phyloP scores from a whole-genome alignment of 2,888 invertebrate genomes.

The Sphaeridia pumilis region DNA sequence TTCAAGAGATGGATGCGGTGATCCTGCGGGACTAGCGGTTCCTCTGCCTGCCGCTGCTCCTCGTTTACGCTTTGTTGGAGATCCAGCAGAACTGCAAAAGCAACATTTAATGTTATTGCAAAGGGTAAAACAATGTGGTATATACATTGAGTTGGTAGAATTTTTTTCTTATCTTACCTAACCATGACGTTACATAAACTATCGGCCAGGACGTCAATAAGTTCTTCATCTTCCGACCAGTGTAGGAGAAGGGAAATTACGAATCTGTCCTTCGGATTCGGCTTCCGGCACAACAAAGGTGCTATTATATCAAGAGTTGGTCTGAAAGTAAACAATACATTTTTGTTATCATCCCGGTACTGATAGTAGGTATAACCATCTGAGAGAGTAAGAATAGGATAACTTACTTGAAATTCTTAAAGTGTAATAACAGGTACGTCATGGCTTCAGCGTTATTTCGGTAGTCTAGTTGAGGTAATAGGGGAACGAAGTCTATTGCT shows the following conservation, averaged over 20 bases:
- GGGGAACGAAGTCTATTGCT: slow-evolving; percentile 73
- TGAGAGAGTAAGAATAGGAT: not conserved
- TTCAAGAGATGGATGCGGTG: slow-evolving; percentile 31
- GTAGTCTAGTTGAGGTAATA: slow-evolving; percentile 66
- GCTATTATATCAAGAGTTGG: slow-evolving; percentile 76
- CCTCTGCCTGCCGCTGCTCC: slow-evolving; percentile 47
- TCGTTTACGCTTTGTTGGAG: slow-evolving; percentile 84
- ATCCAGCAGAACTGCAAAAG: slow-evolving; percentile 66
- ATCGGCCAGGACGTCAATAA: slow-evolving; percentile 51
- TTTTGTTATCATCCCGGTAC: too few species aligned
- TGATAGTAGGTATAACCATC: too few species aligned
- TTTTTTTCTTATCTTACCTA: slow-evolving; percentile 18
- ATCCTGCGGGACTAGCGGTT: slow-evolving; percentile 32
- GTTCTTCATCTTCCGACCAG: slow-evolving; percentile 88
- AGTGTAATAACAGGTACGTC: slow-evolving; percentile 73
- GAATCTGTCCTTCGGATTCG: slow-evolving; percentile 66
- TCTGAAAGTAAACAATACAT: slow-evolving; percentile 40
- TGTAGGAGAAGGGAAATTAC: slow-evolving; percentile 81
- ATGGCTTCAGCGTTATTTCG: slow-evolving; percentile 84
- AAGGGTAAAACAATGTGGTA: not conserved
- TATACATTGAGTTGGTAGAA: not conserved
- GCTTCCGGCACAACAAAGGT: slow-evolving; percentile 64
- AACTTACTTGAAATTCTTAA: slow-evolving; percentile 72
- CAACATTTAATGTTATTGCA: slow-evolving; percentile 38
- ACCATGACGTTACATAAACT: slow-evolving; percentile 41